Conservation (phyloP, 1,140 invertebrate species). For the Cyphomyrmex costatus region DNA sequence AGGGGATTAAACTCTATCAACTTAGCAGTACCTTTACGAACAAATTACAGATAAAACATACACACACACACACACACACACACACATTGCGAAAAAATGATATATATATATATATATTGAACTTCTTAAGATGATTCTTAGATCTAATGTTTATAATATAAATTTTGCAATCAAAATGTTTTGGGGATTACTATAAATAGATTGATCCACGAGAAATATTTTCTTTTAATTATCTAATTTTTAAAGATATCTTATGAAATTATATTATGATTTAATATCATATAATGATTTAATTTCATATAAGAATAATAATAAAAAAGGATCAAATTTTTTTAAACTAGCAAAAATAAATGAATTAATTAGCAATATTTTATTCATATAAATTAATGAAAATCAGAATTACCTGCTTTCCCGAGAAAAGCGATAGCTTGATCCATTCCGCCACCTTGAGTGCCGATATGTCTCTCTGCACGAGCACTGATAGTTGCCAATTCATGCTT, state of each 20-base stretch:
- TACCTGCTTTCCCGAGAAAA: conserved; percentile 95
- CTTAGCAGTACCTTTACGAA: conserved; percentile 91
- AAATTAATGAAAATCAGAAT: conserved; percentile 58
- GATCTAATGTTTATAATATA: no score
- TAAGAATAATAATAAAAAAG: no score
- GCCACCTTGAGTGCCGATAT: conserved; percentile 98
- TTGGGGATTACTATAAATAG: not conserved
- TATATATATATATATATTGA: no score
- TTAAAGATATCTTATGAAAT: not conserved
- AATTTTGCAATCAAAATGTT: no score
- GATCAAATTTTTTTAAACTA: no score
- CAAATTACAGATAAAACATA: no score
- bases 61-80: no score
- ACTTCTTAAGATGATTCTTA: no score
- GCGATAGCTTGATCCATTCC: conserved; percentile 99
- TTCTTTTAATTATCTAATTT: not conserved
- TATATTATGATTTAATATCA: not conserved
- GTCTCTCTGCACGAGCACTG: conserved; percentile 95
- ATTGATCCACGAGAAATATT: not conserved
- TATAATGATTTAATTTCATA: not conserved
- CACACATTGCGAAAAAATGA: not conserved
- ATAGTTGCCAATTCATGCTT: conserved; percentile 94
- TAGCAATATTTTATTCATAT: not conserved
- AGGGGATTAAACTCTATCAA: conserved; percentile 98
- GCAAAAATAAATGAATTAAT: no score